Evolutionary conservation across 2,888 invertebrate species (phyloP).

Genomic region (Cactoblastis cactorum): DNA sequence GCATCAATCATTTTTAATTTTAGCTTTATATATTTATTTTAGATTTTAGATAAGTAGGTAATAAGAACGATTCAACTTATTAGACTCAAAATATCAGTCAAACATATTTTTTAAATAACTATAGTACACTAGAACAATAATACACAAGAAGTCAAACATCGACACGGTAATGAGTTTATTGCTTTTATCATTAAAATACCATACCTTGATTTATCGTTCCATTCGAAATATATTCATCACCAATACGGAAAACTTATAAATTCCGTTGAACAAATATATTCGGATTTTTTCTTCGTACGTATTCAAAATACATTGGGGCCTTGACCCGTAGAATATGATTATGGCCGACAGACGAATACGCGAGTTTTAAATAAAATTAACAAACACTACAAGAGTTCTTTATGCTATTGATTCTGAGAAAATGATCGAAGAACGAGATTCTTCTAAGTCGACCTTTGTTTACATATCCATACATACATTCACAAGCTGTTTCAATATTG

Average conservation of each 20-base stretch:
- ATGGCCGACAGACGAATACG: background rate
- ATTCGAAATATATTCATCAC: background rate
- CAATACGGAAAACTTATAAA: background rate
- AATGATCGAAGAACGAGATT: slow-evolving; percentile 2
- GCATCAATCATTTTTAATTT: no score
- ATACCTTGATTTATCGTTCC: background rate
- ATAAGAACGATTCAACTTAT: no score
- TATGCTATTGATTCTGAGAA: slow-evolving; percentile 1
- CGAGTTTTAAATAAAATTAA: background rate
- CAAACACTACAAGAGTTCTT: slow-evolving; percentile 2
- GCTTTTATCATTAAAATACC: background rate
- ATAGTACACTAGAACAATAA: no score
- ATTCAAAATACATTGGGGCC: slow-evolving; percentile 1
- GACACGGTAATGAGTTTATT: no score
- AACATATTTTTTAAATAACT: no score
- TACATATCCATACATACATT: background rate
- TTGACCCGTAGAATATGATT: slow-evolving; percentile 12
- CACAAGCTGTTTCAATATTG: background rate
- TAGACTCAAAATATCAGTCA: no score
- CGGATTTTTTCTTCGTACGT: background rate
- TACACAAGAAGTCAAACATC: no score
- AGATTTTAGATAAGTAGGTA: no score
- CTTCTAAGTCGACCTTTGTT: background rate
- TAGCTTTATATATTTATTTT: no score
- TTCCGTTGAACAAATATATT: background rate